phyloP scores from a whole-genome alignment of 2,888 invertebrate species.

The Stenurella melanura region DNA sequence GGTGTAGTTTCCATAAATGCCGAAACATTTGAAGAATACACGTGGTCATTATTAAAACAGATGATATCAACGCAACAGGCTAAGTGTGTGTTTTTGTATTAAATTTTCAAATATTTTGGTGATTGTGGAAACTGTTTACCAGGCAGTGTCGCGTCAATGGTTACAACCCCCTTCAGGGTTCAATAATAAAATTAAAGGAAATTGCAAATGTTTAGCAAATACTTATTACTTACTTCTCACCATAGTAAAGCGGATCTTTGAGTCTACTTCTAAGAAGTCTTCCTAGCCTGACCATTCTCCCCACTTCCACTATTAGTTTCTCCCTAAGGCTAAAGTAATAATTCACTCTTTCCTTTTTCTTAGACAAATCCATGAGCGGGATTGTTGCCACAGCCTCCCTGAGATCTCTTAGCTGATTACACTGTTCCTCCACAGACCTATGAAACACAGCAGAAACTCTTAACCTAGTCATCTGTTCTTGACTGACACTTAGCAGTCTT shows the following conservation, averaged over 20 bases:
- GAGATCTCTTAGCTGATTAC: conserved; percentile 78
- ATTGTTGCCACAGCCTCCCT: conserved; percentile 76
- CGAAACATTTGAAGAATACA: too few species aligned
- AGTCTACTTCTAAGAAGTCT: conserved; percentile 80
- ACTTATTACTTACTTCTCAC: conserved; percentile 58
- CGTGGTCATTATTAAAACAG: too few species aligned
- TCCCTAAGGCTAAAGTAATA: conserved; percentile 79
- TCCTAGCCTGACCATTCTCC: conserved; percentile 83
- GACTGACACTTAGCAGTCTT: conserved; percentile 80
- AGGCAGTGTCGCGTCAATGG: too few species aligned
- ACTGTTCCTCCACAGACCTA: conserved; percentile 79
- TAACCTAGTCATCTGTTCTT: conserved; percentile 85
- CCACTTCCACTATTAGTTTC: conserved; percentile 81
- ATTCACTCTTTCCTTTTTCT: conserved; percentile 73
- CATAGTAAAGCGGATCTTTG: conserved; percentile 75
- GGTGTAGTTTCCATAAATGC: too few species aligned
- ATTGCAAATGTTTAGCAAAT: background rate
- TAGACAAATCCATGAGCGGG: conserved; percentile 72
- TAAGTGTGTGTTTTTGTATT: too few species aligned
- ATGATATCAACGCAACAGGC: too few species aligned
- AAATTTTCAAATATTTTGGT: too few species aligned
- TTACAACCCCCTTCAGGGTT: too few species aligned
- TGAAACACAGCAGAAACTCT: conserved; percentile 86
- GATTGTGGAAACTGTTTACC: too few species aligned
- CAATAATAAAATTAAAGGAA: too few species aligned